These are phyloP conservation scores for Steinernema carpocapsae DNA, from an alignment of 2,888 invertebrate species.

Conservation along the genomic window DNA sequence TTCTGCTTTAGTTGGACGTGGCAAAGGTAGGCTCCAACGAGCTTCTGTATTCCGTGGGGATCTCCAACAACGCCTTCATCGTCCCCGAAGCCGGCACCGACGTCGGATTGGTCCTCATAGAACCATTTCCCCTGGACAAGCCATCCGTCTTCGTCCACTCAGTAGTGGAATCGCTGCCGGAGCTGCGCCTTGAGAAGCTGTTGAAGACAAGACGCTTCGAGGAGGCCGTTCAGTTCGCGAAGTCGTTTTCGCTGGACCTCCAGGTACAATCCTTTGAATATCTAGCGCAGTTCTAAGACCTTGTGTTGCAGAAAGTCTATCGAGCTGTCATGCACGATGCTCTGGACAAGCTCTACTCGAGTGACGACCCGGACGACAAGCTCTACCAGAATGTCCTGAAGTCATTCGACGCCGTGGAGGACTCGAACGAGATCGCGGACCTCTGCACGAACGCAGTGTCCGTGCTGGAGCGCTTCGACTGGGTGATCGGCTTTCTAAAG, in stretches of 20 bases:
- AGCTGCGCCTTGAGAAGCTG: not conserved
- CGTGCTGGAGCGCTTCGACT: not conserved
- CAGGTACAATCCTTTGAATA: not conserved
- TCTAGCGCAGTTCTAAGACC: not conserved
- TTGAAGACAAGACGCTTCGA: not conserved
- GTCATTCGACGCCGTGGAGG: not conserved
- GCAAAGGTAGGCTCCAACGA: not conserved
- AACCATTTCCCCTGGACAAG: not conserved
- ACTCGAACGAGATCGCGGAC: conserved; percentile 11
- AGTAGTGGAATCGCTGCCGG: not conserved
- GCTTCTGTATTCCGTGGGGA: not conserved
- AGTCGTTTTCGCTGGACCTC: not conserved
- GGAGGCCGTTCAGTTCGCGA: not conserved
- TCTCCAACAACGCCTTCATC: not conserved
- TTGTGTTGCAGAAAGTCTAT: not conserved
- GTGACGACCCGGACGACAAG: not conserved
- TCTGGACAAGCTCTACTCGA: not conserved
- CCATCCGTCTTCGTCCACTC: not conserved
- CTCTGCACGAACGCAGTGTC: not conserved
- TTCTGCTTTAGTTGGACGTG: not conserved
- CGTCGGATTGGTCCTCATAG: not conserved
- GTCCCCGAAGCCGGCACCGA: not conserved
- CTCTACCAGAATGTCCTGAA: not conserved
- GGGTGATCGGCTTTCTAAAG: not conserved
- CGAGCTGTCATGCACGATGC: conserved; percentile 2